phyloP scores from a whole-genome alignment of 2,797 vertebrate genomes.

The Pseudochaenichthys georgianus region DNA sequence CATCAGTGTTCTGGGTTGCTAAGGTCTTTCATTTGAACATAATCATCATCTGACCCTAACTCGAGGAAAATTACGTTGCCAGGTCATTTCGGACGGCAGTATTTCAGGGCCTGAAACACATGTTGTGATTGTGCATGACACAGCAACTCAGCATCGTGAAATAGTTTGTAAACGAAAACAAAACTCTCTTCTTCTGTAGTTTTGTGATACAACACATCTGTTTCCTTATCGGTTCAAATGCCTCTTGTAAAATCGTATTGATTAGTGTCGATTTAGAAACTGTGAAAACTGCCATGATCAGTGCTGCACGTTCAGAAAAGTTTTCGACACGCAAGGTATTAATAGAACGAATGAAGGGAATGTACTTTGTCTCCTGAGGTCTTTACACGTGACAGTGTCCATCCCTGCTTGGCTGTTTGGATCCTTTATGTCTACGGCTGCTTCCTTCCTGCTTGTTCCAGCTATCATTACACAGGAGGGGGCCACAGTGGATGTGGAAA shows the following conservation, averaged over 20 bases:
- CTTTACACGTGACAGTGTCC: slow-evolving; percentile 44
- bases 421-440: slow-evolving; percentile 61
- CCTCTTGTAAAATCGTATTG: slow-evolving; percentile 10
- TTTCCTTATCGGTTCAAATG: background rate
- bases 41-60: background rate
- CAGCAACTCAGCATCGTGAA: too few species aligned
- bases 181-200: too few species aligned
- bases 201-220: too few species aligned
- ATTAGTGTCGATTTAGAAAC: slow-evolving; percentile 19
- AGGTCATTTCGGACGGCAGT: slow-evolving; percentile 24
- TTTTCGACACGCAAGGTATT: slow-evolving; percentile 22
- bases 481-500: slow-evolving; percentile 28
- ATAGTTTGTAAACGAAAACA: too few species aligned
- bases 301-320: slow-evolving; percentile 12
- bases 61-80: slow-evolving; percentile 10
- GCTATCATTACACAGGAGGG: slow-evolving; percentile 69
- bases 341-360: slow-evolving; percentile 32
- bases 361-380: slow-evolving; percentile 27
- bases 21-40: slow-evolving; percentile 5
- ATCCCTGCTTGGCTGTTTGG: slow-evolving; percentile 63
- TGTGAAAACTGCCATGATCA: background rate
- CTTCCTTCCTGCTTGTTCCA: slow-evolving; percentile 68
- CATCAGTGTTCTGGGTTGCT: slow-evolving; percentile 1
- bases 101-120: slow-evolving; percentile 13
- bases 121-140: background rate